A percentile compares a stretch with the other conserved stretches of the same genome.
Evolutionary conservation across 2,888 invertebrate species (phyloP).

Genomic region (Callimorpha dominula): DNA sequence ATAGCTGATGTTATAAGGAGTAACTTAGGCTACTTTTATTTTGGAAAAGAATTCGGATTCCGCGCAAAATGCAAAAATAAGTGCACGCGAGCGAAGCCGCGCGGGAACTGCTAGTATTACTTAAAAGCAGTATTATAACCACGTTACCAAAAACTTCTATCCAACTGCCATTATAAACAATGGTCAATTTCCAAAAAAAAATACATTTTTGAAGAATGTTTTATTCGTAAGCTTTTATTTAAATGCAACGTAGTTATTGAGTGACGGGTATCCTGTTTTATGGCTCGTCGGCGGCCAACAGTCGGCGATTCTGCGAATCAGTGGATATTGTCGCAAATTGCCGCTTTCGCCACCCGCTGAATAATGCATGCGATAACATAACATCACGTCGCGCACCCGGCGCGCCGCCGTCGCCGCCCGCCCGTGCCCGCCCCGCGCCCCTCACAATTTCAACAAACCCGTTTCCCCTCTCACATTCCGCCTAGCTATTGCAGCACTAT

Average conservation of each 20-base stretch:
- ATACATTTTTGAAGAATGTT: conserved; percentile 26
- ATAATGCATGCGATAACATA: conserved; percentile 86
- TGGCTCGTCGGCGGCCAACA: conserved; percentile 80
- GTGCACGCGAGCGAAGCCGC: too few relatives aligned
- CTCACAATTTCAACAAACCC: conserved; percentile 59
- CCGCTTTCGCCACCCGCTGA: conserved; percentile 86
- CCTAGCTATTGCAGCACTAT: conserved; percentile 59
- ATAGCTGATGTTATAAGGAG: too few relatives aligned
- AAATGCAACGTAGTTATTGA: conserved; percentile 80
- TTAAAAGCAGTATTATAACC: conserved; percentile 27
- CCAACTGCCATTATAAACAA: conserved; percentile 40
- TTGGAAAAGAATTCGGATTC: too few relatives aligned
- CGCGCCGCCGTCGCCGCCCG: conserved; percentile 55
- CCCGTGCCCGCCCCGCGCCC: conserved; percentile 51
- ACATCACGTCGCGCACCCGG: conserved; percentile 78
- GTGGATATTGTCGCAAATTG: conserved; percentile 87
- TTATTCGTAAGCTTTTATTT: conserved; percentile 70
- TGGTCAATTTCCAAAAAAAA: conserved; percentile 45
- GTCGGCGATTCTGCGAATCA: conserved; percentile 82
- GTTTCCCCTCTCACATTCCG: conserved; percentile 62
- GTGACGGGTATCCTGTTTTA: conserved; percentile 83
- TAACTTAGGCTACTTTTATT: too few relatives aligned
- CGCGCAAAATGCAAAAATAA: too few relatives aligned
- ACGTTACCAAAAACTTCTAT: conserved; percentile 23
- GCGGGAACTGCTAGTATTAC: too few relatives aligned